Evolutionary conservation across 2,113 vertebrate genomes (phyloP).

Genomic region (Gavialis gangeticus): DNA sequence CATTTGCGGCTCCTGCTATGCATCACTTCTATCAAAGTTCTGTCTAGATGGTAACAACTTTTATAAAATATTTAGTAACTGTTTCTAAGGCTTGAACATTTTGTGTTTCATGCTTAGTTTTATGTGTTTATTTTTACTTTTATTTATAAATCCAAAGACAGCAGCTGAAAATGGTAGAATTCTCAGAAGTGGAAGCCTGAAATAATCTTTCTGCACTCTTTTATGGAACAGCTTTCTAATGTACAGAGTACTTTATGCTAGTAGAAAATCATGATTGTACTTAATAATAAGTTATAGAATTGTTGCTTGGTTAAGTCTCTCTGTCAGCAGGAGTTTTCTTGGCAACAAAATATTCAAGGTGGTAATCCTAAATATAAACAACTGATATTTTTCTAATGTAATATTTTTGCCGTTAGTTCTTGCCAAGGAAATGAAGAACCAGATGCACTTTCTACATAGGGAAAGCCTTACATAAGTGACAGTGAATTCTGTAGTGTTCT

Average conservation of each 20-base stretch:
- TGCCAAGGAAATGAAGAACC: not conserved
- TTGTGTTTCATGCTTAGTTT: slow-evolving; percentile 24
- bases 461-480: not conserved
- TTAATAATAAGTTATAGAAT: not conserved
- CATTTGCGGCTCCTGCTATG: slow-evolving; percentile 37
- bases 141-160: not conserved
- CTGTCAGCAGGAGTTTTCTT: slow-evolving; percentile 6
- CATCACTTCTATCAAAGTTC: slow-evolving; percentile 32
- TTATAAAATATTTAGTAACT: slow-evolving; percentile 52
- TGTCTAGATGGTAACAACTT: slow-evolving; percentile 55
- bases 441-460: not conserved
- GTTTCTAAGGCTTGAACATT: not conserved
- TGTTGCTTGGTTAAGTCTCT: not conserved
- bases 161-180: not conserved
- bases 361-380: not conserved
- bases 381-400: not conserved
- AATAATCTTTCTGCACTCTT: slow-evolving; percentile 6
- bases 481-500: not conserved
- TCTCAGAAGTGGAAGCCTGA: not conserved
- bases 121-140: slow-evolving; percentile 20
- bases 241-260: not conserved
- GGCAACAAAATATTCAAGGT: not conserved
- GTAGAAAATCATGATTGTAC: not conserved
- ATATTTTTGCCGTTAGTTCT: not conserved
- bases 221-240: slow-evolving; percentile 21